phyloP scores from a whole-genome alignment of 2,888 invertebrate species.

The Elgonia sp. region DNA sequence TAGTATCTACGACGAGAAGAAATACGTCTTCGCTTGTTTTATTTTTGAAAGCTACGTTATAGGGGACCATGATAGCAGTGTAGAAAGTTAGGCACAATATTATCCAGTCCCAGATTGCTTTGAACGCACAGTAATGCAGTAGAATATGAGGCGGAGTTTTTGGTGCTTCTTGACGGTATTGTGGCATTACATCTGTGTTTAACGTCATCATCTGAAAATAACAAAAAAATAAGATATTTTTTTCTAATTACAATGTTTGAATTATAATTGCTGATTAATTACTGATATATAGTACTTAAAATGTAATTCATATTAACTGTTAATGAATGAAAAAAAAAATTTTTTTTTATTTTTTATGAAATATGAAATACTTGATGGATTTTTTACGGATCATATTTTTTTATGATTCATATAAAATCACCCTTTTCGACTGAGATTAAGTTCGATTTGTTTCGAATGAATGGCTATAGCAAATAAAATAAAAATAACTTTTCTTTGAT shows the following conservation, averaged over 20 bases:
- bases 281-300: constrained; percentile 10
- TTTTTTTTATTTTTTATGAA: not conserved
- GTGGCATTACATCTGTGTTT: constrained; percentile 98
- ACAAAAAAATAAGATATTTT: not conserved
- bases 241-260: not conserved
- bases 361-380: not conserved
- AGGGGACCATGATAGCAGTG: constrained; percentile 99
- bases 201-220: constrained; percentile 96
- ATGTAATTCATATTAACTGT: too few species aligned
- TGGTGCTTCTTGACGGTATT: constrained; percentile 99
- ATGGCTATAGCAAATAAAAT: constrained; percentile 31
- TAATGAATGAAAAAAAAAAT: too few species aligned
- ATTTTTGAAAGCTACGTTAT: constrained; percentile 99
- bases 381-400: not conserved
- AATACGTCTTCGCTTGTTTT: constrained; percentile 99
- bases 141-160: constrained; percentile 99
- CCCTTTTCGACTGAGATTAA: constrained; percentile 13
- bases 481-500: constrained; percentile 53
- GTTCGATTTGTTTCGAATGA: constrained; percentile 26
- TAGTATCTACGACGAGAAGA: constrained; percentile 97
- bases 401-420: not conserved
- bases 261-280: too few species aligned
- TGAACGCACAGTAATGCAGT: constrained; percentile 99
- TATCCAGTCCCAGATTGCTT: constrained; percentile 99
- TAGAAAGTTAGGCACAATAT: constrained; percentile 99